Conservation (phyloP, 2,888 invertebrate species). For the Helicoverpa assulta region DNA sequence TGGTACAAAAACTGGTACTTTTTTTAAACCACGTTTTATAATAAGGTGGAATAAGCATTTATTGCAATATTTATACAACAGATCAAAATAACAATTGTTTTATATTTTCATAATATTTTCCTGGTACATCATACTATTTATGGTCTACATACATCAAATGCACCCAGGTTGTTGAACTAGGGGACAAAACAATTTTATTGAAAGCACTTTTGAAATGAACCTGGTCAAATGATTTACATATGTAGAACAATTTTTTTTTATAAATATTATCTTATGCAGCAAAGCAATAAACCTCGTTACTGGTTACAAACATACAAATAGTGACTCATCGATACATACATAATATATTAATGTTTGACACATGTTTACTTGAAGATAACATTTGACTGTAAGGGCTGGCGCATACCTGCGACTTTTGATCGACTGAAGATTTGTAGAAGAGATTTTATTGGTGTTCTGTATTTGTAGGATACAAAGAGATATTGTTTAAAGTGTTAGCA, state of each 20-base stretch:
- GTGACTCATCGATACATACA: constrained; percentile 25
- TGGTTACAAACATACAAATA: constrained; percentile 28
- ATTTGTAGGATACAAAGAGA: no score
- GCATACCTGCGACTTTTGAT: background rate
- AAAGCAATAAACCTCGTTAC: constrained; percentile 41
- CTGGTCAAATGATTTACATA: background rate
- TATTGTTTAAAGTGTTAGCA: no score
- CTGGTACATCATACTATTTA: constrained; percentile 20
- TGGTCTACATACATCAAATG: background rate
- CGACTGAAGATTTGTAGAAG: background rate
- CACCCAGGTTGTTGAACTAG: background rate
- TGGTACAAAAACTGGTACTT: no score
- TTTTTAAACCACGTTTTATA: no score
- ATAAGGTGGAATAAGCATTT: no score
- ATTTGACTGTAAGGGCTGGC: constrained; percentile 7
- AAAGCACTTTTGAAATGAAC: background rate
- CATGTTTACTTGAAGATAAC: constrained; percentile 32
- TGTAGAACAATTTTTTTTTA: background rate
- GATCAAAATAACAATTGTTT: background rate
- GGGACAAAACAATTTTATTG: background rate
- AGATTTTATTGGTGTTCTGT: no score
- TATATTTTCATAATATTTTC: constrained; percentile 16
- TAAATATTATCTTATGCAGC: constrained; percentile 7
- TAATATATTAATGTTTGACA: constrained; percentile 33
- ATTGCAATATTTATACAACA: background rate